phyloP scores from a whole-genome alignment of 2,888 invertebrate genomes.

The Apoderus coryli region DNA sequence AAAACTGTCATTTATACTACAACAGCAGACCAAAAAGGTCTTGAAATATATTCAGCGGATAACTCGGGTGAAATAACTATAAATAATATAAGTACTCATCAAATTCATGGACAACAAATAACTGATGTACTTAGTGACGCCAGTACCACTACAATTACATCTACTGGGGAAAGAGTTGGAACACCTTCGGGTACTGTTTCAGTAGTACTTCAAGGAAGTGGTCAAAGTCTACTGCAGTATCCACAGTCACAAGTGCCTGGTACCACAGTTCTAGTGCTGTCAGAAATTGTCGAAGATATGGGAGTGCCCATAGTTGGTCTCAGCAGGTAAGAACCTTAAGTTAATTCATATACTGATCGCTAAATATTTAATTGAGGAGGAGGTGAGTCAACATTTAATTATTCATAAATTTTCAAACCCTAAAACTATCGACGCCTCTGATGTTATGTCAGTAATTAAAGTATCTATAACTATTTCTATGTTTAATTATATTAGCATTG shows the following conservation, averaged over 20 bases:
- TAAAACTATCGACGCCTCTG: no score
- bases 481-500: no score
- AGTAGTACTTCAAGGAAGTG: conserved; percentile 38
- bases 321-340: background rate
- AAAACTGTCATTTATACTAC: conserved; percentile 74
- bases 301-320: conserved; percentile 50
- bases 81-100: conserved; percentile 33
- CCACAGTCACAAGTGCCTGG: conserved; percentile 38
- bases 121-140: conserved; percentile 41
- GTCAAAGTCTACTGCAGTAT: conserved; percentile 37
- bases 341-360: no score
- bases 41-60: conserved; percentile 63
- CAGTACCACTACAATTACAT: conserved; percentile 38
- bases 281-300: conserved; percentile 58
- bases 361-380: no score
- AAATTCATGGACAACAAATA: conserved; percentile 31
- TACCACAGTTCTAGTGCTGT: conserved; percentile 53
- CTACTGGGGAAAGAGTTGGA: conserved; percentile 35
- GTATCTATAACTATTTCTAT: no score
- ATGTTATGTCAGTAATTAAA: no score
- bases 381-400: no score
- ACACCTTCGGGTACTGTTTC: conserved; percentile 31
- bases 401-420: no score
- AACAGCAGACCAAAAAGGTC: conserved; percentile 62
- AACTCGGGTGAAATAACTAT: conserved; percentile 32